Evolutionary conservation across 2,888 invertebrate genomes (phyloP), one percentile per base, ranked within the genome.

Genomic region (Creontiades dilutus): DNA sequence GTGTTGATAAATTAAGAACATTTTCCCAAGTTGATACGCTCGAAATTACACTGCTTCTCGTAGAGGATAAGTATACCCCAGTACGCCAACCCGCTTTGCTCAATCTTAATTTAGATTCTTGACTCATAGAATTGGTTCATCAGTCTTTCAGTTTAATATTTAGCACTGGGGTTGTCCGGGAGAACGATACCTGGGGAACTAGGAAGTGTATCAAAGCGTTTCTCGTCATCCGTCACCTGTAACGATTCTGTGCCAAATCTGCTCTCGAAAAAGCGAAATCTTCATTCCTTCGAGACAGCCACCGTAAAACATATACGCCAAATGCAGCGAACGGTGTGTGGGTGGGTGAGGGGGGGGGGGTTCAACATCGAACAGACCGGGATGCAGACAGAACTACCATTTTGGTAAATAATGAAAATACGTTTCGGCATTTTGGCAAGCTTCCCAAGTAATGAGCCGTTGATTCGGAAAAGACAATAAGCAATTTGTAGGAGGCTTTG

Each of bases 121-220:
- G 68, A 68, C 68, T 68, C 68, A 68, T 5, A 27, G 11, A 68
- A 23, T 23, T 68, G 23, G 68, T 68, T 68, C 68, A 68, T 68
- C 68, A 68, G 68, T 68, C 68, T 68, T 68, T 19, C 68, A 68
- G 19, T 68, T 68, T 68, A 68, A 68, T 68, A 68, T 68, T 68
- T 68, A 68, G 68, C 68, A 23, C 68, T 4, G 27, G 37, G 23
- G 23, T 68, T 23, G 68, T 68, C 68, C 68, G 68, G 68, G 68
- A 68, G 27, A 27, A 68, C 68, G 23, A 23, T 68, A 68, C 68
- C 68, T 68, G 68, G 23, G 61, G 19, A 68, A 68, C 68, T 19
- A 68, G 68, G 68, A 68, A 68, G 68, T 68, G 68, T 23, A 68
- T 68, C 23, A 27, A 68, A 27, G 37, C 37, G 11, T 19, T 68